Conservation (phyloP, 2,113 vertebrate species). For the Antechinus flavipes region DNA sequence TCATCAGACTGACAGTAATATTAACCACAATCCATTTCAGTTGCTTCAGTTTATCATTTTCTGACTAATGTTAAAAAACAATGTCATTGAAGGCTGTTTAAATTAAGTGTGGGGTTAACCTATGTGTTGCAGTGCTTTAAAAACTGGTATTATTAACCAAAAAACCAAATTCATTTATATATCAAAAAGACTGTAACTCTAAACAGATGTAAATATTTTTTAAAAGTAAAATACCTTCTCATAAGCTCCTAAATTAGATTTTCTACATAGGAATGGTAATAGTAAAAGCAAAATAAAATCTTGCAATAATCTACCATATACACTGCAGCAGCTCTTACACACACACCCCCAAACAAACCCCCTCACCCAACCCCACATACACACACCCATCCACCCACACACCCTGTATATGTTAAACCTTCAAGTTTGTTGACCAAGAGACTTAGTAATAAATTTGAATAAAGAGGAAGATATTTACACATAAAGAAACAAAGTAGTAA, state of each 20-base stretch:
- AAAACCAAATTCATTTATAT: conserved; percentile 1
- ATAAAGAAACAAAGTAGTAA: neutral
- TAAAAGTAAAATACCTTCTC: neutral
- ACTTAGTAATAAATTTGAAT: conserved; percentile 20
- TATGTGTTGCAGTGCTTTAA: conserved; percentile 63
- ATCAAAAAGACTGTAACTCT: neutral
- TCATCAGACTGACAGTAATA: conserved; percentile 84
- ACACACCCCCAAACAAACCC: too few relatives aligned
- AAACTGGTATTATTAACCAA: conserved; percentile 51
- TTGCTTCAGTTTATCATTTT: conserved; percentile 84
- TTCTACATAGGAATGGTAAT: neutral
- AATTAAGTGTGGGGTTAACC: conserved; percentile 82
- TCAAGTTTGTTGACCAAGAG: neutral
- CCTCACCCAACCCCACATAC: accelerated
- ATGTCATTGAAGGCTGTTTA: conserved; percentile 77
- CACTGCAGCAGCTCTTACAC: neutral
- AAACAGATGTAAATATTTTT: conserved; percentile 29
- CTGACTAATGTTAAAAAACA: conserved; percentile 84
- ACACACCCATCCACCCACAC: too few relatives aligned
- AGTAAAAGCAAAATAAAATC: conserved; percentile 41
- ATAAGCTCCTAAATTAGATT: neutral
- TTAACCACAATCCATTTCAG: conserved; percentile 85
- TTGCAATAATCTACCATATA: neutral
- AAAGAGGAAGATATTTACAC: neutral
- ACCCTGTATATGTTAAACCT: neutral